Percentiles rank a stretch among this genome's conserved stretches.
Conservation (phyloP, 2,113 vertebrate species). For the Lichenostomus cassidix region DNA sequence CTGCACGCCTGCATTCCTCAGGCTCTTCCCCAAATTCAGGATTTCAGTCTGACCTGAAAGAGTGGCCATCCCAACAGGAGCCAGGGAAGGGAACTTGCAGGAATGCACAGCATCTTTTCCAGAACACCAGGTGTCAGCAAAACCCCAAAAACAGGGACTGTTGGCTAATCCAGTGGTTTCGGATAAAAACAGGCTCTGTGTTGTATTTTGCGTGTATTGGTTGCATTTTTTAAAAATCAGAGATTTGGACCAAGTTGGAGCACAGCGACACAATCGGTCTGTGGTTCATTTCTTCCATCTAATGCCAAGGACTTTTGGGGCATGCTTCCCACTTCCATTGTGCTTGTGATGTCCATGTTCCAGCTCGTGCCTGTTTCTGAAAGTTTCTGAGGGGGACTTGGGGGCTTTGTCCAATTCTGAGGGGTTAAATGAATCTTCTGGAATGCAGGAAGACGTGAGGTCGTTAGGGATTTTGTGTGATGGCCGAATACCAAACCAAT, state of each 20-base stretch:
- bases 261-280: rapidly evolving
- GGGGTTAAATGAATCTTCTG: background rate
- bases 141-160: background rate
- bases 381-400: background rate
- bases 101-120: background rate
- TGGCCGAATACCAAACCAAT: background rate
- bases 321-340: background rate
- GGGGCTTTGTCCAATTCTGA: background rate
- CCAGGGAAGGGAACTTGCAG: background rate
- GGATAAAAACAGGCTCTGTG: background rate
- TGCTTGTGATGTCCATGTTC: rapidly evolving
- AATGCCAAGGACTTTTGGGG: background rate
- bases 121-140: slow-evolving; percentile 55
- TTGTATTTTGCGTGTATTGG: background rate
- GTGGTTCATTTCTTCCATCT: background rate
- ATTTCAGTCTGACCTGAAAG: background rate
- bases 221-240: background rate
- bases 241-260: background rate
- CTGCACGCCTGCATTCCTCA: background rate
- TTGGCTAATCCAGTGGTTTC: rapidly evolving
- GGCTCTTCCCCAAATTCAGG: background rate
- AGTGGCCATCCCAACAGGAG: rapidly evolving
- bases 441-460: background rate
- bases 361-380: background rate
- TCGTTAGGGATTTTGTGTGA: background rate